Conservation (phyloP, 2,888 invertebrate species). For the Zhengitettix transpicula region DNA sequence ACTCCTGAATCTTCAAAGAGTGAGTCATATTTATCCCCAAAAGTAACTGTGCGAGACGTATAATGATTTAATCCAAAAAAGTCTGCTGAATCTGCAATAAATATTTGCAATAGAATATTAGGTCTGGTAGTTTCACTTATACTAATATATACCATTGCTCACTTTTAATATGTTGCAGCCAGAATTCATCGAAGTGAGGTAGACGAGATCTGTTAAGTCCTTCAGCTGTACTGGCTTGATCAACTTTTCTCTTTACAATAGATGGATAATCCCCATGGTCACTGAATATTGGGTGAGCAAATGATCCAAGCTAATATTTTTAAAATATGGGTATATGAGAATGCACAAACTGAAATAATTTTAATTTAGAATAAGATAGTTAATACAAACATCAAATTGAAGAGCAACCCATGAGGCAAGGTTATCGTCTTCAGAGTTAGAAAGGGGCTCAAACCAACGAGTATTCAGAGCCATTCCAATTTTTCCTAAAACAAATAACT, state of each 20-base stretch:
- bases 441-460: slow-evolving; percentile 8
- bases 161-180: slow-evolving; percentile 25
- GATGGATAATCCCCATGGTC: slow-evolving; percentile 44
- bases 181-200: slow-evolving; percentile 38
- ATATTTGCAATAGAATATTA: not conserved
- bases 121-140: too few relatives aligned
- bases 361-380: not conserved
- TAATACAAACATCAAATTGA: slow-evolving; percentile 7
- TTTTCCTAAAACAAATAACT: slow-evolving; percentile 5
- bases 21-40: not conserved
- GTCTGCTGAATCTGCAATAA: slow-evolving; percentile 17
- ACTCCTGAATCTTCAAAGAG: slow-evolving; percentile 37
- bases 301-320: slow-evolving; percentile 41
- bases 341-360: too few relatives aligned
- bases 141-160: not conserved
- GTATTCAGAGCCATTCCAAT: slow-evolving; percentile 12
- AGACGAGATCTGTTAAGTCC: slow-evolving; percentile 41
- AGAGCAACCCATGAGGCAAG: slow-evolving; percentile 9
- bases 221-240: slow-evolving; percentile 37
- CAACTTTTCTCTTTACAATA: slow-evolving; percentile 41
- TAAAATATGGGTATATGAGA: slow-evolving; percentile 10
- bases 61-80: slow-evolving; percentile 22
- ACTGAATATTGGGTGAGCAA: slow-evolving; percentile 45
- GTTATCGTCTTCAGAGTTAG: slow-evolving; percentile 3
- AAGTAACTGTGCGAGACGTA: slow-evolving; percentile 12